Evolutionary conservation across 2,113 vertebrate genomes (phyloP).

Genomic region (Microcebus lehilahytsara): DNA sequence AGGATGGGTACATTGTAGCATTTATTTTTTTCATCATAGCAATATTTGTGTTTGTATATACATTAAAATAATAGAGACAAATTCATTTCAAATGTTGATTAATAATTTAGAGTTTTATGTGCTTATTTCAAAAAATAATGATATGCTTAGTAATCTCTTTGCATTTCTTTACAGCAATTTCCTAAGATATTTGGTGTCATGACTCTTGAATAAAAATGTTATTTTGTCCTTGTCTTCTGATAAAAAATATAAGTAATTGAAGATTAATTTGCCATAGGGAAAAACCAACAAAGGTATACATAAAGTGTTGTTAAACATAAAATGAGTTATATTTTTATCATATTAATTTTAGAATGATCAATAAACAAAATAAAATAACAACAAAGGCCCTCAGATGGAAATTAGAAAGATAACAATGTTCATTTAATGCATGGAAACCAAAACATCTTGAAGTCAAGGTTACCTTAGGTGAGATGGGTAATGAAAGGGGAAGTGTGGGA

Average conservation of each 20-base stretch:
- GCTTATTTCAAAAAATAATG: background rate
- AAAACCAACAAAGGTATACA: background rate
- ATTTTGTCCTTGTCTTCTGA: background rate
- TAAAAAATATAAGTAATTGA: background rate
- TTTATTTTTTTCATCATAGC: background rate
- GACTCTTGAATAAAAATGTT: background rate
- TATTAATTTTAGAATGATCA: background rate
- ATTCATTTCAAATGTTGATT: background rate
- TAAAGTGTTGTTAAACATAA: background rate
- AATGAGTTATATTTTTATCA: background rate
- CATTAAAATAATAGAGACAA: background rate
- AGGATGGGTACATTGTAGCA: background rate
- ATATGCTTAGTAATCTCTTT: background rate
- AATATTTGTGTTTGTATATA: background rate
- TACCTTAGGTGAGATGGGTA: background rate
- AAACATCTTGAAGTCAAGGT: background rate
- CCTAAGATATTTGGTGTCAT: background rate
- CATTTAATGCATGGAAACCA: background rate
- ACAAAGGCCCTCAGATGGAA: background rate
- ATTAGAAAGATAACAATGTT: background rate
- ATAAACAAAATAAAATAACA: background rate
- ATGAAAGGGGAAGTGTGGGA: accelerated
- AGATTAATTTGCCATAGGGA: background rate
- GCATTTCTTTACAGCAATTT: background rate
- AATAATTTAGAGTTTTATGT: background rate